Evolutionary conservation across 2,113 vertebrate genomes (phyloP), one percentile per base, ranked within the genome.

Genomic region (Pteropus alecto): DNA sequence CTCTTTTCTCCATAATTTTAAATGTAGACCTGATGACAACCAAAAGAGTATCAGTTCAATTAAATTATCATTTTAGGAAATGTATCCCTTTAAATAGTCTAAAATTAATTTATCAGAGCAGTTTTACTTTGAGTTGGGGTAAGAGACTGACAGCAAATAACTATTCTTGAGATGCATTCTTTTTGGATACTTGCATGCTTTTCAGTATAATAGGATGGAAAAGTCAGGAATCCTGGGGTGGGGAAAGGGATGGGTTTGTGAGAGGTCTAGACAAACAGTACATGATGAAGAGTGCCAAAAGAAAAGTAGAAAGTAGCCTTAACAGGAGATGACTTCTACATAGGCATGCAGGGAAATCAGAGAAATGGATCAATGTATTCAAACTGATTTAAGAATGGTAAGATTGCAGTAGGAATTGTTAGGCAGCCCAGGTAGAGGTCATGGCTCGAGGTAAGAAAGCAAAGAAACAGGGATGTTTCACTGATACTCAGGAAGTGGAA

Each of bases 11-110:
- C 22, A 35, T 79, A 93, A 74, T 43, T 93, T 18, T 70, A 51
- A 61, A 61, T 91, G 43, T 68, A 78, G 94, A 77, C 14, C n/a
- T 74, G 46, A 33, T 54, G 30, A 56, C 30, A 87, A 63, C 3
- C 11, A 22, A 65, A 70, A 89, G 58, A 85, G 38, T 43, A 43
- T 79, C 33, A 67, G 6, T 65, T 88, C 24, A 92, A 12, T 54
- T 81, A 73, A 94, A 24, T 79, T 92, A 15, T 68, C n/a, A 70
- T 86, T 86, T 94, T 92, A 84, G 56, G 35, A 48, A 87, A 93
- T 51, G 18, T 70, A 63, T 88, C 7, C 18, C 79, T 88, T 51
- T 61, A 92, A 97, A 51, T 51, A 74, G 14, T 28, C 12, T 60
- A 41, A 58, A 82, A 18, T 90, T 88, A 77, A 63, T 90, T 93